These are phyloP conservation scores for Myotis daubentonii DNA, from an alignment of 2,797 vertebrate genomes.

Conservation along the genomic window DNA sequence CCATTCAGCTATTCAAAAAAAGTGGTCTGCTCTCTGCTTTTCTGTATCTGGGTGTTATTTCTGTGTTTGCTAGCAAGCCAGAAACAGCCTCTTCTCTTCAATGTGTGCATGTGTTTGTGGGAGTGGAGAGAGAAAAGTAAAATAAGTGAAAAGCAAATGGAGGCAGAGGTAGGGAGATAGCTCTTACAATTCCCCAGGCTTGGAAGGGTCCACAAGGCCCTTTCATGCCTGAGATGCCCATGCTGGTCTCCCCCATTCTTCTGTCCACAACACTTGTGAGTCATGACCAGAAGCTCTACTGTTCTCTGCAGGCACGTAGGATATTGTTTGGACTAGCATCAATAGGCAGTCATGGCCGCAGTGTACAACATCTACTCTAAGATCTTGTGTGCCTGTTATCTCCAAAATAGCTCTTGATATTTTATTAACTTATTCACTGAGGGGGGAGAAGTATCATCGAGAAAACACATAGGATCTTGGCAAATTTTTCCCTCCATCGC, in stretches of 20 bases:
- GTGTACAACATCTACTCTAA: constrained; percentile 40
- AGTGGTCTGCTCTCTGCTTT: neutral
- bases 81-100: constrained; percentile 61
- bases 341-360: neutral
- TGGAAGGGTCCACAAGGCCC: neutral
- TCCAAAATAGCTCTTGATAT: constrained; percentile 45
- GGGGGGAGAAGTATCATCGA: neutral
- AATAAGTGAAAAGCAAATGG: constrained; percentile 39
- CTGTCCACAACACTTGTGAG: neutral
- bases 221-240: neutral
- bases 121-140: constrained; percentile 32
- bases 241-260: neutral
- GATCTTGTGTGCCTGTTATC: neutral
- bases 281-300: constrained; percentile 29
- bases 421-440: constrained; percentile 43
- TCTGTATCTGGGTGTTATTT: constrained; percentile 57
- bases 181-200: neutral
- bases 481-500: neutral
- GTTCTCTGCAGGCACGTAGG: neutral
- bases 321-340: constrained; percentile 37
- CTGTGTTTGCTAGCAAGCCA: constrained; percentile 59
- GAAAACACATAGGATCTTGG: neutral
- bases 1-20: constrained; percentile 28
- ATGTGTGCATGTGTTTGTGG: constrained; percentile 49
- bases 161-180: neutral